These are phyloP conservation scores for Andrena cerasifolii DNA, from an alignment of 1,140 invertebrate genomes.

Conservation along the genomic window DNA sequence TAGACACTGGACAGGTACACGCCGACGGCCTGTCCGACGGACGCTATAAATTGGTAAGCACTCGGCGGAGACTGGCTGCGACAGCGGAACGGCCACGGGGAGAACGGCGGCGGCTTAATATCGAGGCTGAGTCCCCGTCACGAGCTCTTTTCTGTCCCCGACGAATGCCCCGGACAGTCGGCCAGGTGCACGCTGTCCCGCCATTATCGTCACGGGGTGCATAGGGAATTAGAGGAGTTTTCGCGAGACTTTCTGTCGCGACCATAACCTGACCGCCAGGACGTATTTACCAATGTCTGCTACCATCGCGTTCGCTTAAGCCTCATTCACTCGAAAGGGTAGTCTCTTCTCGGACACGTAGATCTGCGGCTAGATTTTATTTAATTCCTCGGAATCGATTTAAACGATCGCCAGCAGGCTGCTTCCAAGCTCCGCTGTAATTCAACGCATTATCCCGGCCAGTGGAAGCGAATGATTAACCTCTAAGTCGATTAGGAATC, in stretches of 20 bases:
- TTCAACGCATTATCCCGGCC: slow-evolving; percentile 11
- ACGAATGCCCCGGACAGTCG: background rate
- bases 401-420: too few species aligned
- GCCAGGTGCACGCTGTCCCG: slow-evolving; percentile 61
- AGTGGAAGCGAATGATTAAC: slow-evolving; percentile 59
- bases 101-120: slow-evolving; percentile 11
- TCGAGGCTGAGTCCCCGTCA: slow-evolving; percentile 12
- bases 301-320: too few species aligned
- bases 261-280: background rate
- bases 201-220: slow-evolving; percentile 57
- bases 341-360: too few species aligned
- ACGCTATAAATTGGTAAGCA: slow-evolving; percentile 63
- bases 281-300: too few species aligned
- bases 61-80: slow-evolving; percentile 23
- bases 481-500: slow-evolving; percentile 66
- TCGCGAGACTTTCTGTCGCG: slow-evolving; percentile 3
- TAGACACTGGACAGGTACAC: slow-evolving; percentile 52
- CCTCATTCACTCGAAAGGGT: too few species aligned
- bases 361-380: too few species aligned
- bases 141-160: background rate
- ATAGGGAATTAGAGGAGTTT: slow-evolving; percentile 54
- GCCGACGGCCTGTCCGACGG: slow-evolving; percentile 7
- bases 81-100: background rate
- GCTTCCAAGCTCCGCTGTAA: background rate
- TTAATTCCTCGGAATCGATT: too few species aligned